Percentiles rank a stretch among this genome's conserved stretches.
These are phyloP conservation scores for Daptonema setosum DNA, from an alignment of 2,888 invertebrate genomes.

Conservation along the genomic window DNA sequence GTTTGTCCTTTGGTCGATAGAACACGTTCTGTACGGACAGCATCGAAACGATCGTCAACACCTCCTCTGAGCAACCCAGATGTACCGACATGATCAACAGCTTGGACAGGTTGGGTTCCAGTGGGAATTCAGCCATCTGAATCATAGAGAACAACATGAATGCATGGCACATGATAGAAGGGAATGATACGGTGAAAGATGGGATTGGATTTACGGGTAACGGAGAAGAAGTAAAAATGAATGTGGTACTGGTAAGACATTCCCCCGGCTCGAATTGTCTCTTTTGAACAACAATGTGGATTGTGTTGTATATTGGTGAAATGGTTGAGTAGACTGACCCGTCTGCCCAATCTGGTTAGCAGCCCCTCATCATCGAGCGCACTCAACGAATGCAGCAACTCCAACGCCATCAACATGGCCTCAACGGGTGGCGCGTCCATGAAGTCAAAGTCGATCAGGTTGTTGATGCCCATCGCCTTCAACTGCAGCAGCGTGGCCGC, in stretches of 20 bases:
- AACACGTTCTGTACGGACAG: constrained; percentile 96
- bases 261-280: too few relatives aligned
- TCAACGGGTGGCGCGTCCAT: constrained; percentile 84
- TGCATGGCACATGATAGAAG: too few relatives aligned
- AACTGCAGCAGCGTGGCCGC: constrained; percentile 82
- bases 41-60: constrained; percentile 95
- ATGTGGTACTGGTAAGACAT: too few relatives aligned
- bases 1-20: constrained; percentile 62
- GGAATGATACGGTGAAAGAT: too few relatives aligned
- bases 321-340: constrained; percentile 29
- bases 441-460: constrained; percentile 90
- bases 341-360: constrained; percentile 40
- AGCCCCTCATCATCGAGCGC: constrained; percentile 60
- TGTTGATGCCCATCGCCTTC: constrained; percentile 99
- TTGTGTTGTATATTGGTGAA: too few relatives aligned
- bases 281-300: too few relatives aligned
- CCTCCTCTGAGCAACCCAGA: constrained; percentile 86
- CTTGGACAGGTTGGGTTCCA: constrained; percentile 91
- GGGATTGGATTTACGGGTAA: too few relatives aligned
- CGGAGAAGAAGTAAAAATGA: too few relatives aligned
- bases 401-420: constrained; percentile 85
- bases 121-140: constrained; percentile 96
- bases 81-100: constrained; percentile 98
- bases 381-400: constrained; percentile 81
- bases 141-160: too few relatives aligned